phyloP scores from a whole-genome alignment of 2,113 vertebrate species.

The Oryzias curvinotus region DNA sequence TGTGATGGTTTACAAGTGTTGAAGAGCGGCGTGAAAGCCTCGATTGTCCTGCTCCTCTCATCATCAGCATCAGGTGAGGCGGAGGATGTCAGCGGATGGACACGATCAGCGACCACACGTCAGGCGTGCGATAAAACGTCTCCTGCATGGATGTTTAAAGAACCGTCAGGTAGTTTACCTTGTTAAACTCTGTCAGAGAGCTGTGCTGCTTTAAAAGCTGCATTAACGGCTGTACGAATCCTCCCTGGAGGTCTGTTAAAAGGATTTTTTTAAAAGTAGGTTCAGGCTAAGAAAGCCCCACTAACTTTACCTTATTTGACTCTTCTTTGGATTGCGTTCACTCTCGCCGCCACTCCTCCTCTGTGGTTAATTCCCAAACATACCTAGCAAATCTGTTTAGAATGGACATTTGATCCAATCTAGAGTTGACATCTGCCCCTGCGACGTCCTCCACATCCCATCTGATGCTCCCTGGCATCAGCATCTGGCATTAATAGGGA shows the following conservation, averaged over 20 bases:
- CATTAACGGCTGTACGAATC: slow-evolving; percentile 60
- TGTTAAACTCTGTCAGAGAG: slow-evolving; percentile 34
- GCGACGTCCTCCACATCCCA: slow-evolving; percentile 46
- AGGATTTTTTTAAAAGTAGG: slow-evolving; percentile 1
- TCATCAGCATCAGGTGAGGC: slow-evolving; percentile 15
- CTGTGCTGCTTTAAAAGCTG: slow-evolving; percentile 44
- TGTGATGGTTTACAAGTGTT: slow-evolving; percentile 54
- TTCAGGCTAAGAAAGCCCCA: neutral
- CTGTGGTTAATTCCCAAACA: slow-evolving; percentile 56
- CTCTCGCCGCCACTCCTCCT: slow-evolving; percentile 16
- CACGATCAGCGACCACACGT: slow-evolving; percentile 26
- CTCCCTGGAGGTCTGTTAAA: slow-evolving; percentile 15
- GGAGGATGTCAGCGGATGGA: slow-evolving; percentile 38
- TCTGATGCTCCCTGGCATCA: slow-evolving; percentile 43
- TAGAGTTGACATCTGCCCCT: slow-evolving; percentile 54
- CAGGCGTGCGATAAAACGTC: slow-evolving; percentile 20
- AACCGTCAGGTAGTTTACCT: slow-evolving; percentile 50
- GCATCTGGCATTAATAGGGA: slow-evolving; percentile 70
- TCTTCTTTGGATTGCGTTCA: neutral
- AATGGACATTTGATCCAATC: slow-evolving; percentile 68
- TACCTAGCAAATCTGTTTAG: slow-evolving; percentile 61
- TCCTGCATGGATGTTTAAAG: slow-evolving; percentile 62
- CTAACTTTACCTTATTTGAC: slow-evolving; percentile 24
- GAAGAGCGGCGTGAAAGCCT: slow-evolving; percentile 19
- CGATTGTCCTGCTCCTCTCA: slow-evolving; percentile 16